A percentile compares a stretch with the other conserved stretches of the same genome.
Conservation (phyloP, 1,140 invertebrate genomes). For the Papilio polyxenes region DNA sequence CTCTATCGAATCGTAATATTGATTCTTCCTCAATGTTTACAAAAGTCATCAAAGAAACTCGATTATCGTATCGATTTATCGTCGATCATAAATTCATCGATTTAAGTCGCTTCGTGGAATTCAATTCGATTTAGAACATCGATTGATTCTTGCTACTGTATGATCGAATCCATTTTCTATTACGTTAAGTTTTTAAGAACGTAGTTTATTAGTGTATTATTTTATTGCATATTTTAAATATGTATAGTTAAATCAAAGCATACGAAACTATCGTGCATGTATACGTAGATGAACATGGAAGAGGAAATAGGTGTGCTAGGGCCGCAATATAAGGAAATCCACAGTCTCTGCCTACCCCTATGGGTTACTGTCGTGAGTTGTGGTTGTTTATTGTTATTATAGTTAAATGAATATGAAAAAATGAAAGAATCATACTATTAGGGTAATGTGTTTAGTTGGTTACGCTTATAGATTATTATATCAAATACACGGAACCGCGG, state of each 20-base stretch:
- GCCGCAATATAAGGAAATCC: no score
- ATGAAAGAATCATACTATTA: no score
- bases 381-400: no score
- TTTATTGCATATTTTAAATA: not conserved
- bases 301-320: no score
- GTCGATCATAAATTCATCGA: constrained; percentile 25
- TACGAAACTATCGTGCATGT: no score
- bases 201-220: not conserved
- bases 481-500: not conserved
- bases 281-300: no score
- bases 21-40: constrained; percentile 25
- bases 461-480: no score
- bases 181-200: not conserved
- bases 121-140: constrained; percentile 3
- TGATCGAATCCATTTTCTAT: constrained; percentile 7
- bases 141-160: constrained; percentile 24
- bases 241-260: no score
- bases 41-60: constrained; percentile 6
- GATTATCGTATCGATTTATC: constrained; percentile 26
- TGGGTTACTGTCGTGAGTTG: no score
- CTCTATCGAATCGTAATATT: constrained; percentile 28
- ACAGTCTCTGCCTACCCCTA: no score
- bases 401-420: no score
- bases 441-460: no score
- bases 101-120: constrained; percentile 18